Conservation (phyloP, 2,888 invertebrate species). For the Zygothrica quintamaculata region DNA sequence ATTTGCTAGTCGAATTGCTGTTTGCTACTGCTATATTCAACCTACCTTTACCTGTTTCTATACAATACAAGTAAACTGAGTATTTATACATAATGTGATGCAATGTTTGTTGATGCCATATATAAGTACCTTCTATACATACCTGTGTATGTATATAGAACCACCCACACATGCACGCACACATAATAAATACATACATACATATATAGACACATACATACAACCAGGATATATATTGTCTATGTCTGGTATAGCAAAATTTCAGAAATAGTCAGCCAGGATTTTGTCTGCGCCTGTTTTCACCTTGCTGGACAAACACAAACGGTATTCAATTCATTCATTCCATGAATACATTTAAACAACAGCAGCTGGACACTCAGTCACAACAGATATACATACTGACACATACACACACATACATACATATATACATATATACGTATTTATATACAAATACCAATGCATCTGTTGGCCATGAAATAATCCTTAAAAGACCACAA, state of each 20-base stretch:
- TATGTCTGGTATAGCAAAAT: conserved; percentile 40
- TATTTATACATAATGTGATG: conserved; percentile 45
- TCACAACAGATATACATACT: conserved; percentile 18
- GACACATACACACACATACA: conserved; percentile 3
- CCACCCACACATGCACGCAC: conserved; percentile 6
- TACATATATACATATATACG: conserved; percentile 1
- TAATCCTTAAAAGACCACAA: conserved; percentile 79
- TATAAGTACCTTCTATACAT: neutral
- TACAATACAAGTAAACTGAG: neutral
- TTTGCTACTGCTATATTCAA: neutral
- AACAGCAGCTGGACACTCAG: conserved; percentile 44
- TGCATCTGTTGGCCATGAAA: conserved; percentile 73
- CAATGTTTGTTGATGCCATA: conserved; percentile 21
- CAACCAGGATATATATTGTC: neutral
- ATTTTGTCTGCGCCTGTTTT: conserved; percentile 60
- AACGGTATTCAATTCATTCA: conserved; percentile 74
- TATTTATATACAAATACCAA: conserved; percentile 7
- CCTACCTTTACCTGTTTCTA: neutral
- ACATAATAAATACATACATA: neutral
- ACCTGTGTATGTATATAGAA: conserved; percentile 2
- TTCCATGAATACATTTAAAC: conserved; percentile 71
- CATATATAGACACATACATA: neutral
- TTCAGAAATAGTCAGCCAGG: conserved; percentile 20
- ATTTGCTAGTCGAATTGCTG: conserved; percentile 2
- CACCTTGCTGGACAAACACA: conserved; percentile 74